These are phyloP conservation scores for Radopholus similis DNA, from an alignment of 1,140 invertebrate species.

Conservation along the genomic window DNA sequence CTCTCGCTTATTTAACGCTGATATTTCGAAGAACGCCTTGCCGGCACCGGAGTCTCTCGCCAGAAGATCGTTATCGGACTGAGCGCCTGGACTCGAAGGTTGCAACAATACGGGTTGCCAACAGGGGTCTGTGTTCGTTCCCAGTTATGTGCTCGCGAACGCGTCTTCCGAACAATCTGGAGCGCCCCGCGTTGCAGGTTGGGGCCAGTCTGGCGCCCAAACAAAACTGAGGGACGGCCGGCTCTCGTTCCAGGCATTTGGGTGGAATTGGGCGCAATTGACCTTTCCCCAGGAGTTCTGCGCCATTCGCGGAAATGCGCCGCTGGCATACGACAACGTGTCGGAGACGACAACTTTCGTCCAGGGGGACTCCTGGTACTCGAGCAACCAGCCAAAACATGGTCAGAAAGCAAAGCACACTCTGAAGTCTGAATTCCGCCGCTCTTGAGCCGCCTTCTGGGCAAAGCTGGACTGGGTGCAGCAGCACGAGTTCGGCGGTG, in stretches of 20 bases:
- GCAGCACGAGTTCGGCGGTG: conserved; percentile 18
- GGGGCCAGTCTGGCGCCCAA: neutral
- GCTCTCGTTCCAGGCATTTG: conserved; percentile 21
- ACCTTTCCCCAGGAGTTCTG: conserved; percentile 3
- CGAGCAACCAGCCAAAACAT: conserved; percentile 21
- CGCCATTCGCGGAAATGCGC: neutral
- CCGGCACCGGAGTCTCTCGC: conserved; percentile 5
- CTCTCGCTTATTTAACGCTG: too few relatives aligned
- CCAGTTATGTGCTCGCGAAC: too few relatives aligned
- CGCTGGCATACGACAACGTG: conserved; percentile 9
- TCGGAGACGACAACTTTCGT: conserved; percentile 3
- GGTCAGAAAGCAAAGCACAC: conserved; percentile 3
- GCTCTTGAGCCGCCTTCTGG: neutral
- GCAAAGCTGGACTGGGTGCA: conserved; percentile 23
- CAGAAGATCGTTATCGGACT: conserved; percentile 11
- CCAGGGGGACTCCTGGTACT: conserved; percentile 16
- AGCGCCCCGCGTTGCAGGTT: neutral
- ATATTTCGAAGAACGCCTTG: conserved; percentile 4
- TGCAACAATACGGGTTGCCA: neutral
- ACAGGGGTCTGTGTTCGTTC: neutral
- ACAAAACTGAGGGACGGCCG: conserved; percentile 9
- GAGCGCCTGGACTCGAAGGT: conserved; percentile 5
- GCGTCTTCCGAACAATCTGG: too few relatives aligned
- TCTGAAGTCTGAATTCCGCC: neutral
- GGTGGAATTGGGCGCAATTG: neutral